Conservation (phyloP, 1,140 invertebrate genomes). For the Tachypleus tridentatus region DNA sequence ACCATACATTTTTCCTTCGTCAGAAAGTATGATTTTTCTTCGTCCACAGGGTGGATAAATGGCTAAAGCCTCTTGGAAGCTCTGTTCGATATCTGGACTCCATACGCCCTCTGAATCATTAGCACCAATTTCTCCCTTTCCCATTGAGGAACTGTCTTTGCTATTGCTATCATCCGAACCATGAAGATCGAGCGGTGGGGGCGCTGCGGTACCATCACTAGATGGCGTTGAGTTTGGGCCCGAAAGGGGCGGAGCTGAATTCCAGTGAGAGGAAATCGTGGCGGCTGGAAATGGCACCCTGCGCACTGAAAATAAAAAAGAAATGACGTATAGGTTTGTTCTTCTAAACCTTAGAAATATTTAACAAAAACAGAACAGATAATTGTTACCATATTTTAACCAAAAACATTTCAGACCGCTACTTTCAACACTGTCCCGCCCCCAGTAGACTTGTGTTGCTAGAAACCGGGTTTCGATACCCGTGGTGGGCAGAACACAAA, state of each 20-base stretch:
- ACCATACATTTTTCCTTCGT: conserved; percentile 99
- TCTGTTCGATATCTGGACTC: conserved; percentile 99
- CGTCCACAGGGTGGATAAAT: conserved; percentile 99
- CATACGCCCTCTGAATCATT: conserved; percentile 98
- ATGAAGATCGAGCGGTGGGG: conserved; percentile 34
- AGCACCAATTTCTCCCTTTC: conserved; percentile 53
- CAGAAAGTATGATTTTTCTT: conserved; percentile 97
- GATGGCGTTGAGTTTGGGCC: conserved; percentile 27
- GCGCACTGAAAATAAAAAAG: neutral
- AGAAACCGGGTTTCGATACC: too few relatives aligned
- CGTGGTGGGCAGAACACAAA: too few relatives aligned
- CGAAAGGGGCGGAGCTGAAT: conserved; percentile 50
- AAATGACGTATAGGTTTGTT: too few relatives aligned
- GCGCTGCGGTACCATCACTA: conserved; percentile 5
- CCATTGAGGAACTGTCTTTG: conserved; percentile 18
- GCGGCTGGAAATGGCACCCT: conserved; percentile 1
- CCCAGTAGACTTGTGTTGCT: too few relatives aligned
- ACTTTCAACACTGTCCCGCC: too few relatives aligned
- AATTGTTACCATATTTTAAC: too few relatives aligned
- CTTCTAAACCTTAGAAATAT: too few relatives aligned
- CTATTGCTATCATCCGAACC: conserved; percentile 31
- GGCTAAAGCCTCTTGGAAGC: conserved; percentile 97
- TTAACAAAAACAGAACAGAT: too few relatives aligned
- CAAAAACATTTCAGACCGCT: too few relatives aligned
- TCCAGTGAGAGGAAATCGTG: conserved; percentile 79